Evolutionary conservation across 1,140 invertebrate species (phyloP), one percentile per base, ranked within the genome.

Genomic region (Drosophila malerkotliana): DNA sequence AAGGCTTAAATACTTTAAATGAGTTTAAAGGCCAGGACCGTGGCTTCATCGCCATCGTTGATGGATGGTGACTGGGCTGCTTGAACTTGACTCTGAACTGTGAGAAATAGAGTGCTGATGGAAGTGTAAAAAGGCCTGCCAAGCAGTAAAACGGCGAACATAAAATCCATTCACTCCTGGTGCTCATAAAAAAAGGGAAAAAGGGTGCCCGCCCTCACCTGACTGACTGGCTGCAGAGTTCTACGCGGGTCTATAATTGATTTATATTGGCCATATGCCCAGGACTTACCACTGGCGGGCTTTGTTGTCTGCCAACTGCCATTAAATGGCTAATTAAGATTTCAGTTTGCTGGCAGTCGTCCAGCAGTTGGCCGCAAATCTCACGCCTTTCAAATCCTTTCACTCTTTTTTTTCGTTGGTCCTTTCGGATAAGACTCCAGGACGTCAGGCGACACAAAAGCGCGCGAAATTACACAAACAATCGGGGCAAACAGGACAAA

Each of bases 241-340:
- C 28, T 63, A 44, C 10, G 21, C 21, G 54, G 54, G 53, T 67
- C 47, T 67, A 49, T 76, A 76, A 76, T 76, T 76, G 72, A 76
- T 68, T 76, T 76, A 68, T 55, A 68, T 60, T 18, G 49, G 61
- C 54, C 72, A 76, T 75, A 67, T 75, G 61, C 54, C 51, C 7
- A 30, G 39, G 37, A 41, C 81, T 87, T 82, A 85, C 82, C 69
- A 59, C 48, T 60, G 24, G 30, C 14, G 39, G 64, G 57, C 69
- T 67, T 85, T 85, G 82, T 85, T 81, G 81, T 85, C 82, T 87
- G 82, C 59, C 56, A 39, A 69, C 41, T 69, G 55, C 61, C 74
- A 87, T 82, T 67, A 87, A 85, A 85, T 55, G 59, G 61, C 62
- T 87, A 85, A 85, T 85, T 87, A 87, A 87, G 72, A 80, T 51